Evolutionary conservation across 2,113 vertebrate genomes (phyloP), one percentile per base, ranked within the genome.

Genomic region (Aix galericulata): DNA sequence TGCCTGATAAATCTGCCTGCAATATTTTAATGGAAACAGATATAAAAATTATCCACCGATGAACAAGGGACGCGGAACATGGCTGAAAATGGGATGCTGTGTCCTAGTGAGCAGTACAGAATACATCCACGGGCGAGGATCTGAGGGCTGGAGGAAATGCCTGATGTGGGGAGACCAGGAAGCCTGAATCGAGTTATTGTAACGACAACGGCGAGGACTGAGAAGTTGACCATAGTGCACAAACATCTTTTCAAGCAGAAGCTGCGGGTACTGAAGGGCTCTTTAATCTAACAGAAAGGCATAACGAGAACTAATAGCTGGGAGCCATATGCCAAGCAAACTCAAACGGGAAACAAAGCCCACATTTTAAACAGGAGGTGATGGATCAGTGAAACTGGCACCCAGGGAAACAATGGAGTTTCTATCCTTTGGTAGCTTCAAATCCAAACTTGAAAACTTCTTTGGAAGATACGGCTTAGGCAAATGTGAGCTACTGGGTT

Each of bases 1-100:
- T 80, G 71, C 50, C 71, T 87, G 94, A 85, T 88, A 85, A 91
- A 89, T 59, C 77, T 93, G 67, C 66, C 77, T 87, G 62, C 32
- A 7, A 18, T 6, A 5, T 52, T 87, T 82, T 34, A 85, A 62
- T 15, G 73, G 13, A 82, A 76, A 40, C 5, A 88, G 79, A 77
- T 44, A 53, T 7, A 66, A 80, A 63, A 73, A 82, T 68, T 68
- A 13, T 18, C 11, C 22, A 13, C 22, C 17, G n/a, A 50, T 22
- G 67, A 50, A 23, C 25, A 75, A 38, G 44, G 42, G 13, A 42
- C 25, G 15, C 21, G 58, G 32, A 58, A 34, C 9, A 17, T 14
- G 6, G 8, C 27, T 91, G 73, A 27, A 22, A 52, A n/a, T 22
- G 23, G 18, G 69, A 81, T 50, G 31, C 10, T 67, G n/a, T 78